Evolutionary conservation across 2,113 vertebrate genomes (phyloP).

Genomic region (Pseudolaguvia tuberculata): DNA sequence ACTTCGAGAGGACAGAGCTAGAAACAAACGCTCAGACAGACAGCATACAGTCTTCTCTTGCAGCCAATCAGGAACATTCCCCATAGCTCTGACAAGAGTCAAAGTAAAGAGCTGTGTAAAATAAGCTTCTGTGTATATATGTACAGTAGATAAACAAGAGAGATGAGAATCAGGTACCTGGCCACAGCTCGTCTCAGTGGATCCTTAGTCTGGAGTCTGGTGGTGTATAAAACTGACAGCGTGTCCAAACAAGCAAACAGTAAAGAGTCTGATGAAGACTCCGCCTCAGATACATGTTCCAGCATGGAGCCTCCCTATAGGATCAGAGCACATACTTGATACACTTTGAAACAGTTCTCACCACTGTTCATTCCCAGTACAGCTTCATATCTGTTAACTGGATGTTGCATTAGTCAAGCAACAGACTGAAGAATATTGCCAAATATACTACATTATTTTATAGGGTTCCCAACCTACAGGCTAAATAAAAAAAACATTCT

Average conservation of each 20-base stretch:
- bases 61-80: slow-evolving; percentile 70
- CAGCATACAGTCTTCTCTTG: slow-evolving; percentile 55
- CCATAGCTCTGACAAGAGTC: slow-evolving; percentile 69
- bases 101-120: not conserved
- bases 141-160: not conserved
- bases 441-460: not conserved
- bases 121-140: not conserved
- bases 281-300: slow-evolving; percentile 63
- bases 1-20: slow-evolving; percentile 66
- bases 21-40: slow-evolving; percentile 71
- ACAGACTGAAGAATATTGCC: not conserved
- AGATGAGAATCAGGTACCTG: slow-evolving; percentile 55
- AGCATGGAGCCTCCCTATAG: slow-evolving; percentile 73
- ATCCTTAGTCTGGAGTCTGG: slow-evolving; percentile 76
- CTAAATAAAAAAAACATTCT: not conserved
- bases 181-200: slow-evolving; percentile 79
- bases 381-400: not conserved
- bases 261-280: slow-evolving; percentile 52
- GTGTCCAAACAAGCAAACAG: slow-evolving; percentile 74
- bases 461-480: too few relatives aligned
- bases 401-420: not conserved
- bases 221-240: slow-evolving; percentile 72
- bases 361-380: not conserved
- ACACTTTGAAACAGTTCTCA: not conserved
- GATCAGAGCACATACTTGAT: not conserved